Base-by-base conservation (phyloP, 2,797 vertebrate genomes). In the Natrix natrix region DNA sequence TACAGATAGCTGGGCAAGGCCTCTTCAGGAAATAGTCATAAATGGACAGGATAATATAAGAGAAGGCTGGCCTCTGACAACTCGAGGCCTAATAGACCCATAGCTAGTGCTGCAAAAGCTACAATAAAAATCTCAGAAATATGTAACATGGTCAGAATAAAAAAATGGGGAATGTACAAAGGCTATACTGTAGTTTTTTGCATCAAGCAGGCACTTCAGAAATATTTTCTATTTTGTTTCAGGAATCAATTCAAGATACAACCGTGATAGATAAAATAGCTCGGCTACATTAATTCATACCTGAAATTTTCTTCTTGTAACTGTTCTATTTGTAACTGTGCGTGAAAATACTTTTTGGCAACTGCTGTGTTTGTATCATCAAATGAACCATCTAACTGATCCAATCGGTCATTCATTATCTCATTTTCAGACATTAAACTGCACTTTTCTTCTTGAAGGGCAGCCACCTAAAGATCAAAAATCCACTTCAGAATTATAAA, bases 281-380 rank as follows among this genome's bases (percentile, higher is more conserved):
- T 43, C 61, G 1, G 24, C 48, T 12, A 11, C 5, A 60, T 59
- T 48, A 87, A 91, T 92, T 93, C 54, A n/a, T 96, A 99, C 99
- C 99, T 99, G 98, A 98, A 99, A 97, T 98, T 99, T 96, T 99
- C 99, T 95, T 99, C 99, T 96, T 99, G 99, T 90, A 99, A 94
- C 59, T 98, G 97, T 95, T 99, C 99, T 4, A 99, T 94, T 94
- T 99, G 99, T 88, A 98, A 96, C 95, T 99, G 99, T 61, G 98
- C 97, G 95, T 98, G 98, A 95, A 98, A 98, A 97, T 99, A 99
- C 94, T 99, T 99, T 94, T 98, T 98, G 86, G 99, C 98, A 89
- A 99, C 99, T 78, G 98, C 96, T 3, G 98, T 98, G 97, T 97
- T 98, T 57, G 99, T 98, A 95, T 99, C 99, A 91, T 99, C 99